A percentile compares a stretch with the other conserved stretches of the same genome.
Evolutionary conservation across 2,888 invertebrate genomes (phyloP).

Genomic region (Drosophila seclusa): DNA sequence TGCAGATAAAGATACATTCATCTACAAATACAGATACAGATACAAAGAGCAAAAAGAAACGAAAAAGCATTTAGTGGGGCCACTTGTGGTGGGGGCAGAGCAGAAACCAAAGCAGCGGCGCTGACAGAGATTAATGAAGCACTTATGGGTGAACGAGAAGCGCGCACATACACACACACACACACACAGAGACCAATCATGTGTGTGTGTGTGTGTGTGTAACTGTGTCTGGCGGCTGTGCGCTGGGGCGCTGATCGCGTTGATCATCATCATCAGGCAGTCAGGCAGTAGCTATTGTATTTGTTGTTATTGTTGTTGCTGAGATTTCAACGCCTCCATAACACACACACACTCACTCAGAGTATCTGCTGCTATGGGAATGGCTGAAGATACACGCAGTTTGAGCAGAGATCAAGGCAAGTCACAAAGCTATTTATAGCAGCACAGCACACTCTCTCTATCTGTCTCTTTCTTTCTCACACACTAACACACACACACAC

Average conservation of each 20-base stretch:
- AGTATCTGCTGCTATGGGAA: constrained; percentile 26
- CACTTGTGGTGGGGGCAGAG: neutral
- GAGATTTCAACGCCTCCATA: constrained; percentile 72
- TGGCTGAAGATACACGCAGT: constrained; percentile 56
- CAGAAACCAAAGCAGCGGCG: constrained; percentile 21
- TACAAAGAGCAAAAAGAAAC: constrained; percentile 44
- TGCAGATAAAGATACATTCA: constrained; percentile 28
- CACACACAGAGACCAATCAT: constrained; percentile 23
- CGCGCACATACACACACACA: constrained; percentile 31
- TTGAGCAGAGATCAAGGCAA: constrained; percentile 58
- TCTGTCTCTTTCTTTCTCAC: constrained; percentile 3
- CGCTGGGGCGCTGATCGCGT: constrained; percentile 34
- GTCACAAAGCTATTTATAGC: constrained; percentile 58
- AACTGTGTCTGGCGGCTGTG: constrained; percentile 52
- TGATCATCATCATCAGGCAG: constrained; percentile 34
- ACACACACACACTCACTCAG: constrained; percentile 4
- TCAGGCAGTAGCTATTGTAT: constrained; percentile 26
- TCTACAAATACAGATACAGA: constrained; percentile 37
- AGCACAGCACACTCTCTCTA: constrained; percentile 18
- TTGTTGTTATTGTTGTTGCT: constrained; percentile 36
- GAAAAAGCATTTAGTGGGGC: constrained; percentile 46
- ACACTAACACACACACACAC: constrained; percentile 19
- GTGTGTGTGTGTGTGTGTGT: constrained; percentile 16
- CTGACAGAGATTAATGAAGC: constrained; percentile 82
- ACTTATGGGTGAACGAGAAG: constrained; percentile 76